Base-by-base conservation (phyloP, 2,113 vertebrate genomes). In the Cochlearius cochlearius region DNA sequence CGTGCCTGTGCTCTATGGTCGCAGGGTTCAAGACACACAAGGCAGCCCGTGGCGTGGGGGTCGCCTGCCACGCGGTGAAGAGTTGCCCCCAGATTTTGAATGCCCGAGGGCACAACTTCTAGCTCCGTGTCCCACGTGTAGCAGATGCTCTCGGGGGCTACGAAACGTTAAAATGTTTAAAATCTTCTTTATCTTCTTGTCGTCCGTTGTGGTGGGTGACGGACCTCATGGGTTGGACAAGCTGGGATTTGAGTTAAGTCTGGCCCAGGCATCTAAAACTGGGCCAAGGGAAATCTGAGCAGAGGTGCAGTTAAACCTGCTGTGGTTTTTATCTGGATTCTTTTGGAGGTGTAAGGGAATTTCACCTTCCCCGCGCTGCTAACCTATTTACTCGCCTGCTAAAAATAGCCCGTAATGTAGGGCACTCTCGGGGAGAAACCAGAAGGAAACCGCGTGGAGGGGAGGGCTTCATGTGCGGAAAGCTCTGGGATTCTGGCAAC, bases 321-420 rank as follows among this genome's bases (percentile, higher is more conserved):
- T 7, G 68, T 12, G 68, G 22, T 11, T 22, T 36, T 32, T 3
- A 15, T 47, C 58, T n/a, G 7, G n/a, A n/a, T 86, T 77, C 60
- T 52, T 7, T 9, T 0, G 18, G 72, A 64, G 90, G 64, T 34
- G 16, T 0, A 3, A 52, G 76, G 90, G 94, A 89, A 80, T 95
- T 91, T 74, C 94, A 68, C 94, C 72, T 90, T 93, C 92, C 92
- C 94, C 23, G 78, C 87, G 34, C 94, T 66, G 69, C 59, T 82
- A 47, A 95, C 97, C 97, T 68, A 90, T 88, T 96, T 95, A 74
- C 7, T 68, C 1, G 3, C 0, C 17, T 6, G 85, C 96, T 95
- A 94, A 97, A 96, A 97, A 97, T 97, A 97, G 76, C 68, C 43
- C 3, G 21, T 8, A 82, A 97, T 97, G 88, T 97, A 91, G 97